Evolutionary conservation across 2,113 vertebrate genomes (phyloP).

Genomic region (Peromyscus leucopus): DNA sequence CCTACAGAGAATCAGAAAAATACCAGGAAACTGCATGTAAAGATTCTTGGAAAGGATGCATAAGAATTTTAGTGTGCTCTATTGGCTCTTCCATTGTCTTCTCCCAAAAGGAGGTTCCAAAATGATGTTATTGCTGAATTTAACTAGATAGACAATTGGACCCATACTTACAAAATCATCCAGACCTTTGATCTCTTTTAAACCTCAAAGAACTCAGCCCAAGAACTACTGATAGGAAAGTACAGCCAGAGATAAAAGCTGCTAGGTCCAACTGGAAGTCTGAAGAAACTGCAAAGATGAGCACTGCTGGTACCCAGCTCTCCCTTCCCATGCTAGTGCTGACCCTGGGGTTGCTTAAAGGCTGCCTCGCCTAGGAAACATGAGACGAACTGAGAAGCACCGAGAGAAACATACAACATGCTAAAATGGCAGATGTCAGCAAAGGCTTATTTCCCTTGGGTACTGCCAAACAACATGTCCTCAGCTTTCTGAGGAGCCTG

Average conservation of each 20-base stretch:
- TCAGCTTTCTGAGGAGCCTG: background rate
- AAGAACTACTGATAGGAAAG: background rate
- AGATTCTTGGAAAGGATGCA: background rate
- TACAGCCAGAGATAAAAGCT: constrained; percentile 14
- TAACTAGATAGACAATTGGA: background rate
- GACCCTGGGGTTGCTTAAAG: constrained; percentile 2
- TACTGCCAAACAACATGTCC: background rate
- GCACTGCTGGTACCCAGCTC: background rate
- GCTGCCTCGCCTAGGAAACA: background rate
- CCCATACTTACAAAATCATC: background rate
- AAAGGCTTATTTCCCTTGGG: background rate
- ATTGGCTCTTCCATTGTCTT: background rate
- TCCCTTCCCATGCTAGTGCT: background rate
- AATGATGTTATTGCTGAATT: background rate
- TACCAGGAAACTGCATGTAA: background rate
- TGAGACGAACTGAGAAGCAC: background rate
- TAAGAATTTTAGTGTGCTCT: background rate
- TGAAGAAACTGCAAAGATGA: background rate
- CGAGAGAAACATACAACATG: background rate
- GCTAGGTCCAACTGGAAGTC: background rate
- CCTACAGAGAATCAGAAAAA: constrained; percentile 25
- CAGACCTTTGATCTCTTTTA: constrained; percentile 18
- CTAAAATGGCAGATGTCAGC: background rate
- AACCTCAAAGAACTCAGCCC: constrained; percentile 39
- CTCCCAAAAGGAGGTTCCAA: constrained; percentile 14